phyloP scores from a whole-genome alignment of 2,888 invertebrate species.

The Allygus modestus region DNA sequence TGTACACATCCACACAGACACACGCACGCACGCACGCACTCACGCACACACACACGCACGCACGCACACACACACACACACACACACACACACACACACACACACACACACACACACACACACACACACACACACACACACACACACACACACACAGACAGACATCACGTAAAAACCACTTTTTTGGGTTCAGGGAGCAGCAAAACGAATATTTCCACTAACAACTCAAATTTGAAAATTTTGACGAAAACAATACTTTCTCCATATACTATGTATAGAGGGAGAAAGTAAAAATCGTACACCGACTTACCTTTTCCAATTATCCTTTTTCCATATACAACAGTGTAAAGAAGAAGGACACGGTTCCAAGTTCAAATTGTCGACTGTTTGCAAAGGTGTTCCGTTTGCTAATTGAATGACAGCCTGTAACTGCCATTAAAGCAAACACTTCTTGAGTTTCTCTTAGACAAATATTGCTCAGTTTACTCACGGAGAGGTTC shows the following conservation, averaged over 20 bases:
- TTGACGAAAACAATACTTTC: no score
- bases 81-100: conserved; percentile 9
- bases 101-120: conserved; percentile 9
- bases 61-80: conserved; percentile 1
- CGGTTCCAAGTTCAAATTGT: background rate
- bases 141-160: conserved; percentile 4
- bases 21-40: conserved; percentile 18
- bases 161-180: no score
- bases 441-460: conserved; percentile 28
- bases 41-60: conserved; percentile 56
- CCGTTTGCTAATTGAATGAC: background rate
- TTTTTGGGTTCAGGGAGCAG: no score
- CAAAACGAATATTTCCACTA: no score
- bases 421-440: background rate
- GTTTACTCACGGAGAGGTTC: no score
- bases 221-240: no score
- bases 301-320: no score
- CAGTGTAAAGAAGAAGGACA: no score
- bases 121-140: conserved; percentile 9
- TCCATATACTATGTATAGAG: no score
- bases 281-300: no score
- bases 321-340: no score
- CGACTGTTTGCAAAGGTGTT: conserved; percentile 8
- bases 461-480: conserved; percentile 4
- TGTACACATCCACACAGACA: no score